phyloP scores from a whole-genome alignment of 2,888 invertebrate genomes.

The Isotomurus palustris region DNA sequence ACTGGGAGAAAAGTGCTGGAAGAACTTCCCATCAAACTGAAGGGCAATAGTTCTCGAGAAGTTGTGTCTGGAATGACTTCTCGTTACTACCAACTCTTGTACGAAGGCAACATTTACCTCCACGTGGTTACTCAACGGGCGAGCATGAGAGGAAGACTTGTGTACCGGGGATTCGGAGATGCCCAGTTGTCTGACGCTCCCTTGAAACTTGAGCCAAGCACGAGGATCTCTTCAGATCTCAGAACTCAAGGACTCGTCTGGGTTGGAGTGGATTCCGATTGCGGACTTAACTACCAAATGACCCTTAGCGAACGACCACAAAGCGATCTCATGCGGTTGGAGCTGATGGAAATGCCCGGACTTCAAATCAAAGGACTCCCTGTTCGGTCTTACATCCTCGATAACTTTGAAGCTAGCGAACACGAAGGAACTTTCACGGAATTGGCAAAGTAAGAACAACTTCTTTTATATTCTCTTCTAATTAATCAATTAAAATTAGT shows the following conservation, averaged over 20 bases:
- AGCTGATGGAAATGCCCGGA: conserved; percentile 45
- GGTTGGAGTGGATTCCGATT: conserved; percentile 44
- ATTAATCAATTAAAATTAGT: not conserved
- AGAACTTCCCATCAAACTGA: conserved; percentile 39
- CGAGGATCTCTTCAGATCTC: conserved; percentile 27
- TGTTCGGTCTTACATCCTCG: conserved; percentile 40
- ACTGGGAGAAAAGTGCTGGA: conserved; percentile 46
- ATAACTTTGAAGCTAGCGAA: conserved; percentile 45
- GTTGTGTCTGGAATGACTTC: conserved; percentile 67
- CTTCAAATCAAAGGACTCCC: conserved; percentile 44
- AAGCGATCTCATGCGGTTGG: conserved; percentile 43
- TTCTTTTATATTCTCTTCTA: not conserved
- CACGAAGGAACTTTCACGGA: conserved; percentile 44
- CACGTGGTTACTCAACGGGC: conserved; percentile 64
- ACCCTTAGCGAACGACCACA: conserved; percentile 45
- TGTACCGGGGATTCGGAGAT: conserved; percentile 66
- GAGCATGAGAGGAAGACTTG: conserved; percentile 66
- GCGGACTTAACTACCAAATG: conserved; percentile 44
- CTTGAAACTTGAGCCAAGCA: conserved; percentile 38
- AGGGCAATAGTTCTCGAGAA: conserved; percentile 40
- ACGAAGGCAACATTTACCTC: conserved; percentile 73
- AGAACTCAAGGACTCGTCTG: conserved; percentile 45
- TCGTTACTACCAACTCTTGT: conserved; percentile 73
- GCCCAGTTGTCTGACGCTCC: conserved; percentile 50
- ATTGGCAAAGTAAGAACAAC: conserved; percentile 39